phyloP scores from a whole-genome alignment of 2,113 vertebrate genomes.

The Bubo scandiacus region DNA sequence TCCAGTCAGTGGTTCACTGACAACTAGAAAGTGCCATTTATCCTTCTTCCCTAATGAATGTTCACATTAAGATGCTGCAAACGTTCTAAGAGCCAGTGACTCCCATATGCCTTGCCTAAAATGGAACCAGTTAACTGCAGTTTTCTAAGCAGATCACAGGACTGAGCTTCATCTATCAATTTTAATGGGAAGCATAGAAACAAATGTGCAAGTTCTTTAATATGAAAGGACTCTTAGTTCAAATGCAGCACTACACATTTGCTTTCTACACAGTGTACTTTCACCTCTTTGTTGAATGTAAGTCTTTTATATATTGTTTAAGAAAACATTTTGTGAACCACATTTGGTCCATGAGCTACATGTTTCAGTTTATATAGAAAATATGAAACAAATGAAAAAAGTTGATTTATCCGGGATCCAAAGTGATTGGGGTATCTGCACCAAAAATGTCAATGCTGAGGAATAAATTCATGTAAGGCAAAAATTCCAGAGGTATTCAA shows the following conservation, averaged over 20 bases:
- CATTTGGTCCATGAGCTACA: neutral
- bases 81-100: neutral
- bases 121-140: neutral
- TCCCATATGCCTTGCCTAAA: neutral
- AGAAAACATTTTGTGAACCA: neutral
- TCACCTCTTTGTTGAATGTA: neutral
- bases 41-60: neutral
- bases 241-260: neutral
- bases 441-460: neutral
- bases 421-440: neutral
- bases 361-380: slow-evolving; percentile 1
- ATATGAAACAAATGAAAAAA: neutral
- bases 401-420: neutral
- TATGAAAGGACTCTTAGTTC: neutral
- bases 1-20: neutral
- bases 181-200: neutral
- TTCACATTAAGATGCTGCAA: neutral
- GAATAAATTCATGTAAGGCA: neutral
- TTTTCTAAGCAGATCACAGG: neutral
- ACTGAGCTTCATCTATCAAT: neutral
- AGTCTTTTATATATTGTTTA: neutral
- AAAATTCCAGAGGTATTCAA: neutral
- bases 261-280: neutral
- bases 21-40: neutral
- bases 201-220: neutral